A percentile compares a stretch with the other conserved stretches of the same genome.
These are phyloP conservation scores for Chrysemys picta DNA, from an alignment of 2,113 vertebrate genomes.

Conservation along the genomic window DNA sequence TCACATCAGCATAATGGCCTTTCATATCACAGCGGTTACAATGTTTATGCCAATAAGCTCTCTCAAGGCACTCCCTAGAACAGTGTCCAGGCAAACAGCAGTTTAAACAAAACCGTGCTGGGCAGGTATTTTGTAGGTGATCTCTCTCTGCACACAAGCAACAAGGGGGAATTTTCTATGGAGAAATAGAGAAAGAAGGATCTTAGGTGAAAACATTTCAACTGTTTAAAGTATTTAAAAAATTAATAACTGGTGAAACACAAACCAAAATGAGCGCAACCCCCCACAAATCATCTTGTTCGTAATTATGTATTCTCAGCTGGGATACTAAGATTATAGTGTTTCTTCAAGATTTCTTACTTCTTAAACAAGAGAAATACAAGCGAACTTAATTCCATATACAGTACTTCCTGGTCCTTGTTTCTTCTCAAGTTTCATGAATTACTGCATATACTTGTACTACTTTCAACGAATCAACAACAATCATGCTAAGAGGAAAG, in stretches of 20 bases:
- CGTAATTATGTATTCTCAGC: not conserved
- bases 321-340: not conserved
- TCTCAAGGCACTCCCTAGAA: constrained; percentile 84
- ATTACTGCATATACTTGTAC: too few relatives aligned
- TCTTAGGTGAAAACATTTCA: accelerated
- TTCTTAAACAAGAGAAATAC: not conserved
- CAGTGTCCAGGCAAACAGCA: constrained; percentile 89
- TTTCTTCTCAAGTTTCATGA: not conserved
- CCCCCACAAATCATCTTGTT: not conserved
- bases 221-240: too few relatives aligned
- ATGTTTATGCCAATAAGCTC: constrained; percentile 84
- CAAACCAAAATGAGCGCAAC: not conserved
- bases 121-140: constrained; percentile 83
- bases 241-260: not conserved
- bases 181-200: not conserved
- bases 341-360: not conserved
- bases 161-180: constrained; percentile 86
- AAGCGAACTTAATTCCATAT: not conserved
- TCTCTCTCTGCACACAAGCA: constrained; percentile 86
- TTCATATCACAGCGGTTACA: constrained; percentile 92
- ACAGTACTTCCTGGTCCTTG: not conserved
- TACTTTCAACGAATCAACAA: not conserved
- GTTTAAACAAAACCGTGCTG: constrained; percentile 87
- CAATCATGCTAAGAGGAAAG: not conserved
- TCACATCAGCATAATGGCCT: constrained; percentile 93